Percentiles rank a stretch among this genome's conserved stretches.
Evolutionary conservation across 2,888 invertebrate species (phyloP).

Genomic region (Dryobotodes eremita): DNA sequence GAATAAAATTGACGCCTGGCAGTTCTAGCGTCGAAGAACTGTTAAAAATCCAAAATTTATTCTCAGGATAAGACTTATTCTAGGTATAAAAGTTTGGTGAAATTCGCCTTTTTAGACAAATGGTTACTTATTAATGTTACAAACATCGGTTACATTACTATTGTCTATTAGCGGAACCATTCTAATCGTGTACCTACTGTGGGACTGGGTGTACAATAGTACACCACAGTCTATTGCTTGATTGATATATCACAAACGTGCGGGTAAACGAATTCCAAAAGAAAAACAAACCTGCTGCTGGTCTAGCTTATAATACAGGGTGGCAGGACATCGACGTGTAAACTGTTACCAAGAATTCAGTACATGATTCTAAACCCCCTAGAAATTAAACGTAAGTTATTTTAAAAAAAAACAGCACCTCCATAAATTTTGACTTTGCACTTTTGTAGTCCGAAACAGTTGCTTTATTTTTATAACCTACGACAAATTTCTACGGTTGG

Average conservation of each 20-base stretch:
- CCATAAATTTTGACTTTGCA: too few species aligned
- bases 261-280: conserved; percentile 1
- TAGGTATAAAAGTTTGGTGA: too few species aligned
- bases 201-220: conserved; percentile 30
- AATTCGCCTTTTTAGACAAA: not conserved
- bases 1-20: too few species aligned
- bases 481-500: too few species aligned
- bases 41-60: too few species aligned
- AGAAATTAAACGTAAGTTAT: not conserved
- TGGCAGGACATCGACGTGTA: not conserved
- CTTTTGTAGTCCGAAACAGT: too few species aligned
- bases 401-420: not conserved
- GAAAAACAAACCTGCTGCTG: not conserved
- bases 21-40: too few species aligned
- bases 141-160: conserved; percentile 13
- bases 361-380: not conserved
- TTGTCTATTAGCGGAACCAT: not conserved
- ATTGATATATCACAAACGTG: conserved; percentile 12
- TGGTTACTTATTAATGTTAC: conserved; percentile 9
- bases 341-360: not conserved
- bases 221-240: conserved; percentile 36
- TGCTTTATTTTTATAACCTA: too few species aligned
- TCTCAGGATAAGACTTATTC: too few species aligned
- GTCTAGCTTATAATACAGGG: not conserved
- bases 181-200: conserved; percentile 4